Base-by-base conservation (phyloP, 2,888 invertebrate genomes). In the Aphidoletes aphidimyza region DNA sequence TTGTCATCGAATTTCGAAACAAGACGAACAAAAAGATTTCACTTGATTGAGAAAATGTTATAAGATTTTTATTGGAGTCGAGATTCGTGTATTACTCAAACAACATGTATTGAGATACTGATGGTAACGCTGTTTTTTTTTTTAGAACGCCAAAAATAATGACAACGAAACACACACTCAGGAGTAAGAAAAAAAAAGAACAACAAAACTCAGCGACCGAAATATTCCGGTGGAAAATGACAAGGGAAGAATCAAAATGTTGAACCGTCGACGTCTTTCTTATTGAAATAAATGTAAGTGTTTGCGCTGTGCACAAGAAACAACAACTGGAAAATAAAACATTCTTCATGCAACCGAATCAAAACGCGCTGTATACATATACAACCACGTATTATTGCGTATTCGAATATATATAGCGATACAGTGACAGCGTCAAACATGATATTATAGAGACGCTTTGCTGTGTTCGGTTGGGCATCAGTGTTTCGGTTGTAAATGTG, bases 301-400 rank as follows among this genome's bases (percentile, higher is more conserved):
- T 69, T 69, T 69, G 69, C 69, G 69, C 69, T 69, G 69, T 69
- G 69, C 69, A 69, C 69, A 69, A 69, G 69, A 69, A 69, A 69
- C 69, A 69, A 69, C 69, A 69, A 69, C 69, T 69, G 69, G 69
- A 69, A 69, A 54, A 30, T 30, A 30, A 69, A 69, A 69, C 26
- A 69, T 69, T 69, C 69, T 69, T 69, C 69, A 69, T 69, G 69
- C 69, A 69, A 69, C 69, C 69, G 69, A 69, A 69, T 69, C 69
- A 69, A 69, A 69, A 69, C 30, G 26, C 22, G 54, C 42, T 69
- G 30, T 69, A 34, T 30, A 69, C 30, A 69, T 30, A 69, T 30
- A 34, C 26, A 26, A 17, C 26, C 69, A 69, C 30, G 14, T 22
- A 54, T 22, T 22, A n/a, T n/a, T n/a, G n/a, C n/a, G n/a, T n/a